phyloP scores from a whole-genome alignment of 2,797 vertebrate species.

The Falco rusticolus region DNA sequence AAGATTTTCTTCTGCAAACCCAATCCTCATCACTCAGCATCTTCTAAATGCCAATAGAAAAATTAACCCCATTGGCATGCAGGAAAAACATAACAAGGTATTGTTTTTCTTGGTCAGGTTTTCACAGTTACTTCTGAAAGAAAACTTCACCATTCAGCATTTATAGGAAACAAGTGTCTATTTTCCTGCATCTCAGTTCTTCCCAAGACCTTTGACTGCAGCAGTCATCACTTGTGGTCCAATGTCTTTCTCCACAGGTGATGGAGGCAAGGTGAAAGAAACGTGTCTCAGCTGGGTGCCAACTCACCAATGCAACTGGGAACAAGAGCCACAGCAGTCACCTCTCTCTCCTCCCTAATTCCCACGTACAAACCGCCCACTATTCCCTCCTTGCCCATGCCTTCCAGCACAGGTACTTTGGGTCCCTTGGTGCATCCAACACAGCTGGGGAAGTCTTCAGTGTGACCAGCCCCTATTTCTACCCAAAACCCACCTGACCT shows the following conservation, averaged over 20 bases:
- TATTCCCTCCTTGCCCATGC: fast-evolving
- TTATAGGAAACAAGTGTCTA: neutral
- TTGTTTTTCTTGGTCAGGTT: neutral
- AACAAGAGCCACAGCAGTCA: neutral
- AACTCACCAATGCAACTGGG: neutral
- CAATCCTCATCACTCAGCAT: neutral
- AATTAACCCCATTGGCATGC: neutral
- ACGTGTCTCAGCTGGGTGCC: fast-evolving
- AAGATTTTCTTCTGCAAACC: neutral
- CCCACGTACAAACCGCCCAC: neutral
- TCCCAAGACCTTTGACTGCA: neutral
- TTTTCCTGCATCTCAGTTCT: neutral
- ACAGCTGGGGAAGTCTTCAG: neutral
- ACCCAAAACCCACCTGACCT: neutral
- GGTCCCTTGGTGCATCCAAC: fast-evolving
- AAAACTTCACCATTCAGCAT: neutral
- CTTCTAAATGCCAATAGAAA: neutral
- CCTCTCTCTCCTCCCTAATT: neutral
- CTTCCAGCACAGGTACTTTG: fast-evolving
- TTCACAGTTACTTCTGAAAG: neutral
- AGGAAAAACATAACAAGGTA: neutral
- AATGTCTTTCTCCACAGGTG: neutral
- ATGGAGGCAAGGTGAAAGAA: neutral
- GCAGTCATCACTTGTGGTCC: neutral
- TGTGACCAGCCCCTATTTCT: fast-evolving